Base-by-base conservation (phyloP, 2,113 vertebrate genomes). In the Rhinolophus ferrumequinum region DNA sequence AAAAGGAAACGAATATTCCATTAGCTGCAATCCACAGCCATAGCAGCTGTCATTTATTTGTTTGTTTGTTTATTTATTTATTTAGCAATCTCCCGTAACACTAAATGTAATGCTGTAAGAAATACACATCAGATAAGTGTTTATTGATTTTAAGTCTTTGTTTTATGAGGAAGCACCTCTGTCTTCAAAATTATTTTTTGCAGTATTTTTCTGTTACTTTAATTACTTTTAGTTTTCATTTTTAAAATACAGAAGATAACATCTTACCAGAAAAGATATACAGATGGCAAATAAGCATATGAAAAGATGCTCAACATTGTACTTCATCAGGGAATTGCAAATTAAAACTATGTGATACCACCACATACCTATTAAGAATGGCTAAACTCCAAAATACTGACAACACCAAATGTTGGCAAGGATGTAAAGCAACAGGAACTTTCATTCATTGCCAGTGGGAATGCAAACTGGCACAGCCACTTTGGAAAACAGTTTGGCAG, bases 141-240 rank as follows among this genome's bases (percentile, higher is more conserved):
- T 77, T 47, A 64, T 75, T 58, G 47, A 88, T 92, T 92, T 73
- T 69, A 81, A 75, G 21, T 84, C 28, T 82, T 93, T 81, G 33
- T 91, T 90, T 81, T 80, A 90, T 81, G 58, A 86, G 26, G 35
- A 62, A 73, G 64, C 7, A 94, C 50, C 5, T 90, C 80, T n/a
- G 12, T 85, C 6, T 80, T 90, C 35, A 50, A 76, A 92, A 82
- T 64, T 92, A 50, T 21, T 89, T 79, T 94, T 94, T 75, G 21
- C 18, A 86, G 10, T 35, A 81, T 85, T 86, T 73, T 96, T 67
- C 26, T 88, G 47, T 72, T 84, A 62, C 24, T 72, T 92, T 41
- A 94, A 73, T 66, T 66, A 85, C 22, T 64, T 94, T 94, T 58
- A 69, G 18, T 64, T 89, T 92, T 93, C 35, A 87, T 90, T 88